Evolutionary conservation across 1,140 invertebrate species (phyloP), one percentile per base, ranked within the genome.

Genomic region (Nilaparvata lugens): DNA sequence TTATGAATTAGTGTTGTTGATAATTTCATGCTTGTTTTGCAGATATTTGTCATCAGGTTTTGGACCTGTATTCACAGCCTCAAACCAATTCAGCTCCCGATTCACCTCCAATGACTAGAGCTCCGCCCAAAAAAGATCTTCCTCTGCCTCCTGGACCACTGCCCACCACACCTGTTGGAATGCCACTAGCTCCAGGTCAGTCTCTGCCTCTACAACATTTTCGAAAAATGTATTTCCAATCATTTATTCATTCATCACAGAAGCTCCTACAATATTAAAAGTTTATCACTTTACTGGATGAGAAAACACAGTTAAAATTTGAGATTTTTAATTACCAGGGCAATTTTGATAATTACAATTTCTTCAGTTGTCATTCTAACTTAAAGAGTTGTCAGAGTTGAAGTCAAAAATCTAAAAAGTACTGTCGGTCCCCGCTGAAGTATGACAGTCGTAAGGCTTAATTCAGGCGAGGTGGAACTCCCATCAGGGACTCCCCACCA

Each of bases 31-130:
- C 48, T 45, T 59, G 48, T 64, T 66, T 74, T 77, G 38, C 70
- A 87, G 93, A 96, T 76, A 96, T 97, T 66, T 98, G 95, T 70
- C 95, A 98, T 78, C 95, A 98, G 79, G 90, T 95, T 16, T 75
- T 97, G 65, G 93, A 97, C 76, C 73, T 92, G 62, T 92, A 92
- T 74, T 88, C 86, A 4, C 81, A 85, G 69, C 80, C 85, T 42
- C 78, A 82, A 60, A 77, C 79, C 58, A 62, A 72, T 4, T 70
- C 74, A 13, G 75, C 78, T 11, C 78, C 78, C 5, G 84, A 86
- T 65, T 86, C 84, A 28, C 85, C 85, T 40, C 74, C 81, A 1
- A 71, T 76, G 80, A 93, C 67, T 93, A 89, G 25, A 91, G 92
- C 56, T 31, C 23, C 56, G 13, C 61, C 61, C 23, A 38, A 25